Conservation (phyloP, 2,888 invertebrate species). For the Acrobasis repandana region DNA sequence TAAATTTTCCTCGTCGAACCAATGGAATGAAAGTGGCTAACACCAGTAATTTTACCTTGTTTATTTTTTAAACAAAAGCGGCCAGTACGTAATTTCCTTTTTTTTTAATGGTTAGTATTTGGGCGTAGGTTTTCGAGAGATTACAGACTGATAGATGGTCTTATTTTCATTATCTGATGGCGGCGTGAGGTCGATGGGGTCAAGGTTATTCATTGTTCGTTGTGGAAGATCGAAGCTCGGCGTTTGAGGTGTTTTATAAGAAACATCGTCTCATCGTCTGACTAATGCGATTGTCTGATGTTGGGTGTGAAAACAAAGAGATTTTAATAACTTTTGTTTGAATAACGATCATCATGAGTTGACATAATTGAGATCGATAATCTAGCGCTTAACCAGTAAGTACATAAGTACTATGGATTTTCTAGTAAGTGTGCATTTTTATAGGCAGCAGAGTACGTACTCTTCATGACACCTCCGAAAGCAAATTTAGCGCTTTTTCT, state of each 20-base stretch:
- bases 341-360: neutral
- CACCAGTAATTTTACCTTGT: conserved; percentile 37
- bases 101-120: conserved; percentile 21
- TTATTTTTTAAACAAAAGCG: conserved; percentile 26
- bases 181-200: conserved; percentile 36
- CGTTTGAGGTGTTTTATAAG: conserved; percentile 8
- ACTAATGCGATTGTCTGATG: conserved; percentile 22
- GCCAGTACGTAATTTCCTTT: no score
- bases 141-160: conserved; percentile 22
- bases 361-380: no score
- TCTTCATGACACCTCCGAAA: no score
- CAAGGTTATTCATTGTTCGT: conserved; percentile 43
- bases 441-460: no score
- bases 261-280: conserved; percentile 14
- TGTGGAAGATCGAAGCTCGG: conserved; percentile 37
- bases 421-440: no score
- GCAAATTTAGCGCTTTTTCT: no score
- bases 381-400: no score
- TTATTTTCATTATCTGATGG: conserved; percentile 34
- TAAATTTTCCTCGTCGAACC: conserved; percentile 63
- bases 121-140: conserved; percentile 17
- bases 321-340: neutral
- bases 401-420: no score
- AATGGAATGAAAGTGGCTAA: conserved; percentile 49
- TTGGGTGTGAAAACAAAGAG: conserved; percentile 7